These are phyloP conservation scores for Drosophila jambulina DNA, from an alignment of 1,140 invertebrate species.

Conservation along the genomic window DNA sequence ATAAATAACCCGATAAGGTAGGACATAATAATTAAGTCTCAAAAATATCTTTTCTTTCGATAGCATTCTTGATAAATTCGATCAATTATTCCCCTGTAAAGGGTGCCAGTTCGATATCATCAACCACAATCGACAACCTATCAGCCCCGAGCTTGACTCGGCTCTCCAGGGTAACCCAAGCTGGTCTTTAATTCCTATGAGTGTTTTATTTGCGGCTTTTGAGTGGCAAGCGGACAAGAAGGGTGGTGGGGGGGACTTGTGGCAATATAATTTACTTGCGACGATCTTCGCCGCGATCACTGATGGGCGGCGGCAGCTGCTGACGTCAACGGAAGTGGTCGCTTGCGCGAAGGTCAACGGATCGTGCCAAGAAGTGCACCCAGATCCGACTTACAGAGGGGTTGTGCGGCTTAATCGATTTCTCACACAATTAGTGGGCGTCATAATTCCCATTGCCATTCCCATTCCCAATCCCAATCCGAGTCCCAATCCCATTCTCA, in stretches of 20 bases:
- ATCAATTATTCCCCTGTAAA: not conserved
- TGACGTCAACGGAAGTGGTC: slow-evolving; percentile 77
- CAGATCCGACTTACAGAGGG: slow-evolving; percentile 32
- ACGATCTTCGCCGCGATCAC: slow-evolving; percentile 66
- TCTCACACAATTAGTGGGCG: slow-evolving; percentile 69
- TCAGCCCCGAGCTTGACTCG: not conserved
- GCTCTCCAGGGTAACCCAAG: slow-evolving; percentile 5
- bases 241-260: not conserved
- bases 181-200: slow-evolving; percentile 10
- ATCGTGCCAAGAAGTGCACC: slow-evolving; percentile 25
- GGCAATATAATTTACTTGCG: slow-evolving; percentile 71
- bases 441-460: slow-evolving; percentile 52
- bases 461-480: slow-evolving; percentile 1
- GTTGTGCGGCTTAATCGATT: slow-evolving; percentile 57
- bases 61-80: not conserved
- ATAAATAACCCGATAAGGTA: too few relatives aligned
- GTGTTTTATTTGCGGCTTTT: slow-evolving; percentile 50
- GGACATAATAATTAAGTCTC: too few relatives aligned
- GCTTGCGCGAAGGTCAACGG: slow-evolving; percentile 45
- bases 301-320: slow-evolving; percentile 50
- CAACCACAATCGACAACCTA: not conserved
- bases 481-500: not conserved
- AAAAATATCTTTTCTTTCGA: too few relatives aligned
- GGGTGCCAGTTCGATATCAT: not conserved
- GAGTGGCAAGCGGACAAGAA: not conserved